A percentile compares a stretch with the other conserved stretches of the same genome.
These are phyloP conservation scores for Trichosurus vulpecula DNA, from an alignment of 2,797 vertebrate genomes.

Conservation along the genomic window DNA sequence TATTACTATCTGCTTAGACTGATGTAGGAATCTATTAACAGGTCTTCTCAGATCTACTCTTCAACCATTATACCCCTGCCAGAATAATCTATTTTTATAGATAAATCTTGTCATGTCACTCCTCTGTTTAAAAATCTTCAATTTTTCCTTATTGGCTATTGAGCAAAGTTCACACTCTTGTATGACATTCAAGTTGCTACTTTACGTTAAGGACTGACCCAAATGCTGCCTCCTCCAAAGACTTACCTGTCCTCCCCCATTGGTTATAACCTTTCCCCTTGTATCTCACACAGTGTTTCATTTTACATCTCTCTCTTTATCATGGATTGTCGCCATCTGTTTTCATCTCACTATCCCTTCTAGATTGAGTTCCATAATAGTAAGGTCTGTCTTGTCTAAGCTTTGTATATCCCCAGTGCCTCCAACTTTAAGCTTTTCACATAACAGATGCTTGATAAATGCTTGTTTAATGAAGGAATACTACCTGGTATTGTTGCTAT, in stretches of 20 bases:
- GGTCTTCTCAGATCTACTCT: not conserved
- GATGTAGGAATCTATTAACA: not conserved
- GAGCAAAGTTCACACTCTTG: not conserved
- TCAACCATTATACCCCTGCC: not conserved
- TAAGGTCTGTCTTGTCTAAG: not conserved
- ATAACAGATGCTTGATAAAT: not conserved
- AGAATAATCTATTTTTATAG: not conserved
- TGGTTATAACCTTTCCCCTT: not conserved
- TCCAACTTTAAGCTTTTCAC: not conserved
- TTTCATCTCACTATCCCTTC: not conserved
- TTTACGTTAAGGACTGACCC: not conserved
- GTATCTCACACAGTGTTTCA: not conserved
- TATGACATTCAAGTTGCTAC: not conserved
- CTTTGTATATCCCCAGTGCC: not conserved
- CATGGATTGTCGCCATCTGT: not conserved
- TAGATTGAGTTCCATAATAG: not conserved
- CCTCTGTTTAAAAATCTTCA: not conserved
- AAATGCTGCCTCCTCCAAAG: not conserved
- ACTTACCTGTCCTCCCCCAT: not conserved
- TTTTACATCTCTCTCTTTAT: not conserved
- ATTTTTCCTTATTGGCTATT: not conserved
- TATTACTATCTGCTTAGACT: not conserved
- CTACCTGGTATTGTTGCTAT: not conserved
- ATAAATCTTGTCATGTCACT: not conserved
- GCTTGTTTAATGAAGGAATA: no score